These are phyloP conservation scores for Drosophila multiciliata DNA, from an alignment of 2,888 invertebrate species.

Conservation along the genomic window DNA sequence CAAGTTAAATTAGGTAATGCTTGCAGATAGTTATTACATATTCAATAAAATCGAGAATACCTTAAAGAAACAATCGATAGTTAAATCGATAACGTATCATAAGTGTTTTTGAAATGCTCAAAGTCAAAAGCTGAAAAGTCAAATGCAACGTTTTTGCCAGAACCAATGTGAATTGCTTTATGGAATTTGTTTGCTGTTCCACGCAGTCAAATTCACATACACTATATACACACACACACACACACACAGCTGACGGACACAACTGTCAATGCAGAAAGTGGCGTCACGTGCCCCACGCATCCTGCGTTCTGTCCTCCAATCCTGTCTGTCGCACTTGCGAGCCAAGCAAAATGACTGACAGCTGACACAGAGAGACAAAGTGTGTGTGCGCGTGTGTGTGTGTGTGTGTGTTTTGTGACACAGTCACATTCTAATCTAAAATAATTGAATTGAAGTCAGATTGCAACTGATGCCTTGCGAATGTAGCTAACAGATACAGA, in stretches of 20 bases:
- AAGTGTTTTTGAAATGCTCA: constrained; percentile 6
- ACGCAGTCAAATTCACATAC: constrained; percentile 14
- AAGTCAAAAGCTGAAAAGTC: constrained; percentile 24
- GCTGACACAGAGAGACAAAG: constrained; percentile 79
- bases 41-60: not conserved
- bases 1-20: not conserved
- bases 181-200: not conserved
- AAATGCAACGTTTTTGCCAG: constrained; percentile 10
- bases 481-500: constrained; percentile 45
- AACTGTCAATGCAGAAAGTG: constrained; percentile 68
- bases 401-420: constrained; percentile 58
- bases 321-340: constrained; percentile 34
- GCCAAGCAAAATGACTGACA: constrained; percentile 68
- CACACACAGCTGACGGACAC: constrained; percentile 28
- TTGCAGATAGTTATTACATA: not conserved
- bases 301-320: constrained; percentile 57
- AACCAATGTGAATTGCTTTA: constrained; percentile 9
- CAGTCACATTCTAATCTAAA: constrained; percentile 81
- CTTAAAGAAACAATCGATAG: not conserved
- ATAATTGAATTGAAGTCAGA: constrained; percentile 81
- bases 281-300: constrained; percentile 74
- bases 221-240: constrained; percentile 10
- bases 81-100: not conserved
- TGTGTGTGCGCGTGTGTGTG: constrained; percentile 24
- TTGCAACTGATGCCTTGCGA: constrained; percentile 75